Evolutionary conservation across 2,797 vertebrate genomes (phyloP), one percentile per base, ranked within the genome.

Genomic region (Rousettus madagascariensis): DNA sequence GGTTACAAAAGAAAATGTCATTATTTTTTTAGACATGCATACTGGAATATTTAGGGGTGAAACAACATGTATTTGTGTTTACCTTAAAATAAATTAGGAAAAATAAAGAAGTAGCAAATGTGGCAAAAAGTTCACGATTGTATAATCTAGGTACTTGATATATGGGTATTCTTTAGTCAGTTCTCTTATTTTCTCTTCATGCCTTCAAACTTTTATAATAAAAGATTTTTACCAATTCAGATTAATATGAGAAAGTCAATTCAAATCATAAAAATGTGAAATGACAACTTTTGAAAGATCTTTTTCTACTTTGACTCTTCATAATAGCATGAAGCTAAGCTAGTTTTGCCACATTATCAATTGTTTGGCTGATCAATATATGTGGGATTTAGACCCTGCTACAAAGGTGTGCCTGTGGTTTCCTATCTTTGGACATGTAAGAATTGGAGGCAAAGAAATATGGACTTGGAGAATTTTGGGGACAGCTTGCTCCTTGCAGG

Each of bases 201-300:
- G 4, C 57, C 53, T 94, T 75, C 51, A 87, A 84, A 75, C 17
- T 83, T 74, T 75, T 82, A 33, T 55, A 84, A 79, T 55, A 72
- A 71, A 83, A 89, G 0, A 1, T 41, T 63, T 6, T 68, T 66
- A 75, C 10, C 53, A 91, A 79, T 86, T 91, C 16, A 77, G 51
- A 65, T 88, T 51, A 66, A 33, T 88, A 28, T 11, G n/a, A 26
- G 26, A 71, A 41, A 61, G 28, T 4, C 10, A 86, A 57, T 78
- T 82, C 78, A 68, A 94, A 79, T 86, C 36, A 91, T 61, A 43
- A 94, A 86, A 82, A 53, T 26, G 13, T 36, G 16, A 20, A 95
- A 66, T 59, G 41, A 69, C 17, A 68, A 82, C 71, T 69, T 91
- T 82, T 88, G 3, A 66, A 96, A 90, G 3, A 91, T 57, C 53